Conservation (phyloP, 2,797 vertebrate genomes). For the Arnoldichthys spilopterus region DNA sequence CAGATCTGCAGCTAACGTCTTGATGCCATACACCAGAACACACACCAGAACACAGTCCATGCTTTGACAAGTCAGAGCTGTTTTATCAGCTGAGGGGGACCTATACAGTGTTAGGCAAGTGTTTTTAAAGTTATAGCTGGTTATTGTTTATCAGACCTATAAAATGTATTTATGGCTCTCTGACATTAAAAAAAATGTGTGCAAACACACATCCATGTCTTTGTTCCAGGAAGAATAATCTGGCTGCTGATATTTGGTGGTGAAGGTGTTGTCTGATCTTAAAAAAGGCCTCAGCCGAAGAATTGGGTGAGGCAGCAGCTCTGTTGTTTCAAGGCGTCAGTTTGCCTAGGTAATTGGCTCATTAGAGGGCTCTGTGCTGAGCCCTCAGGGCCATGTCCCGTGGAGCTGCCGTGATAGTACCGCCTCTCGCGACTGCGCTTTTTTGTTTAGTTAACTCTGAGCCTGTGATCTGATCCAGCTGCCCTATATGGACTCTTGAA, state of each 20-base stretch:
- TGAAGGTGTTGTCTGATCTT: conserved; percentile 13
- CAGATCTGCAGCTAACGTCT: too few relatives aligned
- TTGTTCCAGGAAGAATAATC: conserved; percentile 9
- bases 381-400: conserved; percentile 50
- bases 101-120: too few relatives aligned
- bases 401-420: conserved; percentile 57
- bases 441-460: conserved; percentile 49
- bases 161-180: not conserved
- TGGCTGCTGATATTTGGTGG: conserved; percentile 25
- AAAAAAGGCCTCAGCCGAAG: conserved; percentile 37
- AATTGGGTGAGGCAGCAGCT: conserved; percentile 33
- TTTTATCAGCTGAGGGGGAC: too few relatives aligned
- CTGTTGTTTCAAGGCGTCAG: conserved; percentile 50
- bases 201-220: too few relatives aligned
- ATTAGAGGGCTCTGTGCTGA: conserved; percentile 50
- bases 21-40: too few relatives aligned
- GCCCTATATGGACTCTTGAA: conserved; percentile 28
- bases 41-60: too few relatives aligned
- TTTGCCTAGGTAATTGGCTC: conserved; percentile 65
- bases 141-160: not conserved
- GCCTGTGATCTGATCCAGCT: conserved; percentile 57
- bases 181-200: too few relatives aligned
- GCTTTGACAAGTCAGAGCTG: too few relatives aligned
- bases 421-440: conserved; percentile 43
- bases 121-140: too few relatives aligned